Evolutionary conservation across 92 coral and sea anemone species (phyloP).

Genomic region (Epizoanthus stellaris): DNA sequence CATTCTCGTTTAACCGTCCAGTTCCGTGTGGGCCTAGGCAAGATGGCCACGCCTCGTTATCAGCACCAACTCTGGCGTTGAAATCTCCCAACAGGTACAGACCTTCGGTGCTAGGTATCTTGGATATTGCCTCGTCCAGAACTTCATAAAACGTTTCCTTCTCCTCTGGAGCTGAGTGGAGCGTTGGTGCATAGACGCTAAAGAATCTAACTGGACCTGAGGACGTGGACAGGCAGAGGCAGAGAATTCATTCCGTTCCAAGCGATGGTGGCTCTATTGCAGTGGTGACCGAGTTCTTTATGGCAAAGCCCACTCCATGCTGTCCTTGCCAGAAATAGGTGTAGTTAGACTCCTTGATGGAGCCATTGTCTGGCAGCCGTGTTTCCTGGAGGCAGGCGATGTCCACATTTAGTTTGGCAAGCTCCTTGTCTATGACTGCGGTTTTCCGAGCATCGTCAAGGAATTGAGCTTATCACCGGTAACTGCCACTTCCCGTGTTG

Average conservation of each 20-base stretch:
- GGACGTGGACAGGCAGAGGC: constrained; percentile 37
- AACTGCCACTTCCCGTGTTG: background rate
- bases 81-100: constrained; percentile 47
- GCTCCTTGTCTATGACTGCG: constrained; percentile 24
- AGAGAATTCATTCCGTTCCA: constrained; percentile 24
- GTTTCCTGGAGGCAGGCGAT: constrained; percentile 34
- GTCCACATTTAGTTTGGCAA: constrained; percentile 10
- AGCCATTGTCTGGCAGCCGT: constrained; percentile 34
- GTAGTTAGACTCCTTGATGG: constrained; percentile 40
- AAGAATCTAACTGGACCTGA: constrained; percentile 30
- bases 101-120: constrained; percentile 21
- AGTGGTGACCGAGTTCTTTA: constrained; percentile 25
- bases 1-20: constrained; percentile 55
- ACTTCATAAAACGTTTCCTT: constrained; percentile 36
- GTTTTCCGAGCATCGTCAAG: constrained; percentile 29
- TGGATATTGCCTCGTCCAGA: constrained; percentile 1
- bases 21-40: constrained; percentile 41
- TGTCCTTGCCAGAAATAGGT: constrained; percentile 55
- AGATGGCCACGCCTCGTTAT: constrained; percentile 34
- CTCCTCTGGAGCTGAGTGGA: constrained; percentile 35
- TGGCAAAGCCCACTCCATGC: constrained; percentile 20
- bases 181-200: constrained; percentile 35
- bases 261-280: background rate
- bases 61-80: constrained; percentile 52
- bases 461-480: constrained; percentile 6